Evolutionary conservation across 2,888 invertebrate species (phyloP).

Genomic region (Meloe dianella): DNA sequence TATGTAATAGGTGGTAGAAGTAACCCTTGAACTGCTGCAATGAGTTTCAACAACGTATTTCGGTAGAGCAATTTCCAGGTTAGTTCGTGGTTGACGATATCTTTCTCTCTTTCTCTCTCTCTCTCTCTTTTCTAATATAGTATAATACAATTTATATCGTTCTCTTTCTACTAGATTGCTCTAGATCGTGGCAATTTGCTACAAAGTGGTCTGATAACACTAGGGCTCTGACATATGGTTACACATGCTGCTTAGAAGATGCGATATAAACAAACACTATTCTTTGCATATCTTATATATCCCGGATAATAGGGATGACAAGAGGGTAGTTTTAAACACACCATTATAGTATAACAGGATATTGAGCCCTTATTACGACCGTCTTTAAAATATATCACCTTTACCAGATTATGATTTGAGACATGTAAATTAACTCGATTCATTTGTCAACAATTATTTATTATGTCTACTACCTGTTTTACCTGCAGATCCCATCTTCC

Average conservation of each 20-base stretch:
- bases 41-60: slow-evolving; percentile 41
- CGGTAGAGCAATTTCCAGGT: slow-evolving; percentile 55
- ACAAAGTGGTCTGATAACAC: slow-evolving; percentile 59
- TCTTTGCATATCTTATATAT: slow-evolving; percentile 59
- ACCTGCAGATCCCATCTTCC: slow-evolving; percentile 13
- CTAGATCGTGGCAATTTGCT: slow-evolving; percentile 57
- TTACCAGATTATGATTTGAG: slow-evolving; percentile 39
- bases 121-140: slow-evolving; percentile 28
- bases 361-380: slow-evolving; percentile 50
- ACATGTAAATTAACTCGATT: slow-evolving; percentile 42
- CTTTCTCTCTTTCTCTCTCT: no score
- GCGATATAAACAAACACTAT: slow-evolving; percentile 59
- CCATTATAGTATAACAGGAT: slow-evolving; percentile 58
- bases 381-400: slow-evolving; percentile 40
- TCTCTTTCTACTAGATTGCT: slow-evolving; percentile 51
- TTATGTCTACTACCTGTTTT: slow-evolving; percentile 25
- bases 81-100: slow-evolving; percentile 53
- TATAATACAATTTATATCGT: slow-evolving; percentile 16
- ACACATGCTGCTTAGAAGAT: slow-evolving; percentile 57
- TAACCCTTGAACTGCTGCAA: slow-evolving; percentile 52
- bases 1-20: slow-evolving; percentile 42
- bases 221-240: slow-evolving; percentile 58
- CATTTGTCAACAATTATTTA: slow-evolving; percentile 37
- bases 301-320: slow-evolving; percentile 49
- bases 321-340: slow-evolving; percentile 52